Evolutionary conservation across 2,888 invertebrate species (phyloP), one percentile per base, ranked within the genome.

Genomic region (Drosophila nr. medialis): DNA sequence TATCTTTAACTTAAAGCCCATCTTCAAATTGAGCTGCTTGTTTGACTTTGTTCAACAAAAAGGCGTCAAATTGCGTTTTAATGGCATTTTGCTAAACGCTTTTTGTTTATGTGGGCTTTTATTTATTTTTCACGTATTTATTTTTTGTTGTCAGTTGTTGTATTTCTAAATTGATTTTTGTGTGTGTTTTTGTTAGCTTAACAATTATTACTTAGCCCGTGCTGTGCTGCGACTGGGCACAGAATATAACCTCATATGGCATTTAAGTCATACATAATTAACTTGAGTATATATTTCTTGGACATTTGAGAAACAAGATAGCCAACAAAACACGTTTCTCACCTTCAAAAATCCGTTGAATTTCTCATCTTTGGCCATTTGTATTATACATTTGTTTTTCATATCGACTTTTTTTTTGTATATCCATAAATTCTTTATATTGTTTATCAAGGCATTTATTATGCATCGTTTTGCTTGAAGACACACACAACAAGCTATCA

Each of bases 361-460:
- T 34, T 38, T 38, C 59, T 56, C 49, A 60, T 40, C 50, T 65
- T 56, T 32, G 13, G n/a, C 10, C 32, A 36, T 48, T 15, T 49
- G 15, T 51, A 40, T 61, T 61, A 45, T 63, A 56, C 58, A 68
- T 62, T 67, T 66, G 53, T 56, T 53, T 60, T 64, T 54, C 45
- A 38, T 40, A 24, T 45, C 15, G 24, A 24, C 8, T 21, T 59
- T 63, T 67, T 63, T 65, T 21, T 59, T 61, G 55, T 53, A 29
- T 69, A 65, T 74, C 61, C 73, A 80, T 77, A 72, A 68, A 78
- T 81, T 81, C 80, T 81, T 72, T 58, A 64, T 70, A 80, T 77
- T 81, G 80, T 81, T 84, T 86, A 85, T 81, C 69, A 77, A 84
- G 75, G 73, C 87, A 85, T 87, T 84, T 85, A 80, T 84, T 86